Base-by-base conservation (phyloP, 2,797 vertebrate species). In the Telmatherina bonti region DNA sequence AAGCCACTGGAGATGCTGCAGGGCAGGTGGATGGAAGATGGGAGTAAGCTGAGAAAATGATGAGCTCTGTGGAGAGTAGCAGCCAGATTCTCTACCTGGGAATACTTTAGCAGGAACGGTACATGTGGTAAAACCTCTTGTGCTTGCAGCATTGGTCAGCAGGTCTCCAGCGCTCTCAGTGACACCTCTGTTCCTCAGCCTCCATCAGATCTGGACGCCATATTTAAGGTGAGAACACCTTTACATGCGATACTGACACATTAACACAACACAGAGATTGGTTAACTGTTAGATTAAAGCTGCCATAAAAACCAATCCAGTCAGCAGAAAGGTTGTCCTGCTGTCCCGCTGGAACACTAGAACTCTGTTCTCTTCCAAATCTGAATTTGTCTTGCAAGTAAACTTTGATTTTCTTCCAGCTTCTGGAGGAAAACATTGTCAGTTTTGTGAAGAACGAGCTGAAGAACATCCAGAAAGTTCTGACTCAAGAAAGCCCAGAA, bases 181-280 rank as follows among this genome's bases (percentile, higher is more conserved):
- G 16, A 16, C 20, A 1, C 15, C 4, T 43, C 41, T 43, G 41
- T 43, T 16, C 7, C 16, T 18, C 47, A 27, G 31, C 31, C 36
- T 63, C 47, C 18, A 52, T 27, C 47, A 52, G 22, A 36, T 63
- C 62, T 62, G 27, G 27, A 62, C 27, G 47, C 45, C 7, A 5
- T 62, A 47, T 62, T 62, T 24, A 62, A 31, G 62, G 59, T 33
- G 59, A 47, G 59, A 31, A 29, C 31, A 51, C 16, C n/a, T 51
- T 27, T 49, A 4, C n/a, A 13, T 35, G 4, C 41, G 20, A 7
- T 20, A 5, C 15, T 43, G 41, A 18, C 15, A 41, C 38, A 13
- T 41, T 16, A 43, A 16, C 36, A 2, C 36, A 16, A 15, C 5
- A 16, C 2, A 38, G 5, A 13, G 15, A 20, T 43, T 43, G 41